Percentiles rank a stretch among this genome's conserved stretches.
These are phyloP conservation scores for Mantis religiosa DNA, from an alignment of 2,888 invertebrate species.

Conservation along the genomic window DNA sequence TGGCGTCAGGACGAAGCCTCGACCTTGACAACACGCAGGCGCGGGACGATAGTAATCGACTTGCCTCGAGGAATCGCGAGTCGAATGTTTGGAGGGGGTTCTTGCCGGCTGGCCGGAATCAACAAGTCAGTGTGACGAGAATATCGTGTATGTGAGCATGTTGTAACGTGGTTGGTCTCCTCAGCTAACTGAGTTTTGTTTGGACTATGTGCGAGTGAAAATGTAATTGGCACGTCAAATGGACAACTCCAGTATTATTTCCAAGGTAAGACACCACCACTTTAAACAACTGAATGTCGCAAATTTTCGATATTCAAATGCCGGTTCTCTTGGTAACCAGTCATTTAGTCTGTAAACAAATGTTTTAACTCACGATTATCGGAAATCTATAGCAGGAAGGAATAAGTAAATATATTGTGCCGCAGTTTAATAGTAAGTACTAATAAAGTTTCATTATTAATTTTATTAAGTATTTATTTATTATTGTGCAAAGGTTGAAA, in stretches of 20 bases:
- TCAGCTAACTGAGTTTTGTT: background rate
- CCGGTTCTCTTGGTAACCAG: background rate
- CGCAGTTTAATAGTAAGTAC: too few relatives aligned
- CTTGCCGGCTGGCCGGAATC: background rate
- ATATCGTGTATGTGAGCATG: background rate
- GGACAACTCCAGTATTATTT: background rate
- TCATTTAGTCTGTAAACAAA: background rate
- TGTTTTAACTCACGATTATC: background rate
- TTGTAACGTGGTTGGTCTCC: background rate
- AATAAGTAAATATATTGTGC: too few relatives aligned
- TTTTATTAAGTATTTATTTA: too few relatives aligned
- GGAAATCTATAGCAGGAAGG: too few relatives aligned
- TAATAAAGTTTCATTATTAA: too few relatives aligned
- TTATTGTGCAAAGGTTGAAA: too few relatives aligned
- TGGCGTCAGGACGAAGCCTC: background rate
- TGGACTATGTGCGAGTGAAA: background rate
- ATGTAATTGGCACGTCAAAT: background rate
- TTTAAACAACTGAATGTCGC: background rate
- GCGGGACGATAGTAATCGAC: background rate
- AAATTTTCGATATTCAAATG: background rate
- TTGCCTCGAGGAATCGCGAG: background rate
- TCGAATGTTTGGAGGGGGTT: background rate
- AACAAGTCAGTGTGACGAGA: background rate
- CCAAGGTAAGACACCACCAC: background rate
- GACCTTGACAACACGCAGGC: conserved; percentile 24